Base-by-base conservation (phyloP, 2,797 vertebrate species). In the Synaphobranchus kaupii region DNA sequence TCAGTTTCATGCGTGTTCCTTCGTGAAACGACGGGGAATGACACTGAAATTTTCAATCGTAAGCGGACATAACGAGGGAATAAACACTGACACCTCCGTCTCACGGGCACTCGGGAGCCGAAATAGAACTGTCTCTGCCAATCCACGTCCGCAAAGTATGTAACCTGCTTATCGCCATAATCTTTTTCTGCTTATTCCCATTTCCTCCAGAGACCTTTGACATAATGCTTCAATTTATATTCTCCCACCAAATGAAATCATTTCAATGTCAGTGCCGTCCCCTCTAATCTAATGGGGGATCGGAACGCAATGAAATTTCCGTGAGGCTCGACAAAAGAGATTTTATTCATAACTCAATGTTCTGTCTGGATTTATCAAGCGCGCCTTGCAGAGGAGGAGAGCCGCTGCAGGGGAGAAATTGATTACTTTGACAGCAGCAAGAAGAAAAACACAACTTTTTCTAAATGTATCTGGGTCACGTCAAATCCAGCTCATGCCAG, bases 221-320 rank as follows among this genome's bases (percentile, higher is more conserved):
- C 86, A 90, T 87, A 90, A 90, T 87, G 86, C 84, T 88, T 88
- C 86, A 88, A 90, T 90, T 90, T 90, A 88, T 90, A 88, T 88
- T 90, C 89, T 87, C 88, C 78, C 73, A 87, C 86, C 81, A 87
- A 88, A 90, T 88, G 86, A 90, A 90, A 88, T 87, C 88, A 88
- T 88, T 85, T 87, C 84, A 88, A 84, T 88, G 88, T 87, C 89
- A 90, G 84, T 81, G 82, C 85, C 81, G 84, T 88, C 86, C 84
- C 71, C 81, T 86, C 84, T 90, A 90, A 88, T 88, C 86, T 87
- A 90, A 90, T 87, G 88, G 86, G 89, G 89, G 85, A 88, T 87
- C 66, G 81, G 89, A 86, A 86, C 78, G 86, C 89, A 90, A 88
- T 90, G 85, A 90, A 85, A 85, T 84, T 88, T 88, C 88, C 71